Base-by-base conservation (phyloP, 2,888 invertebrate species). In the Sminthurinus aureus region DNA sequence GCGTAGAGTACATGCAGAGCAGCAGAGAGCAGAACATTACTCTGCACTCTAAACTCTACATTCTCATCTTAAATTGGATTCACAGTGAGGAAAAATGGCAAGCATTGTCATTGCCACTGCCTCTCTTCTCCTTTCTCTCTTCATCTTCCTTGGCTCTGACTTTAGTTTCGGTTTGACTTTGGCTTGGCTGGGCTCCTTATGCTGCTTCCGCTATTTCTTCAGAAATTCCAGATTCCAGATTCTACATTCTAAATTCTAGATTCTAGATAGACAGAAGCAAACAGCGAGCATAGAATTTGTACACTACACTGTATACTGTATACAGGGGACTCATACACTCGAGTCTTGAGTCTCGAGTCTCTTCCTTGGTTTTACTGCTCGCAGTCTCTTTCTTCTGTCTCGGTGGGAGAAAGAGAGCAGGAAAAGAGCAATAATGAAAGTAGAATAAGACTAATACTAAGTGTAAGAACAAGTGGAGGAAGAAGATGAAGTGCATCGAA, bases 401-500 rank as follows among this genome's bases (percentile, higher is more conserved):
- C 67, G 0, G 67, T 4, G 9, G 20, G 22, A 71, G 22, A 20
- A 20, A 67, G 20, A 64, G 64, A 64, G 64, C n/a, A 64, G 64
- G 64, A 64, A 64, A n/a, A 64, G 64, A 69, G n/a, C n/a, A 22
- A 69, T 15, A 71, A 71, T 22, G 71, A 26, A 26, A 24, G 71
- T 13, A 26, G 26, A 71, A 22, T 11, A 67, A 22, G n/a, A n/a
- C n/a, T 11, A 22, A 18, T 67, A 22, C 71, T 22, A 20, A 69
- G 67, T 11, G 67, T 20, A 69, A 22, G 67, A 22, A 15, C 9
- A 69, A 24, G 22, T 24, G 26, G 71, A 71, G 20, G 67, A 71
- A 24, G 24, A 71, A 71, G 71, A 71, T 15, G 71, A 71, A 71
- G 22, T 71, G 71, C 71, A 71, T 71, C 71, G 71, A 26, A 71